Evolutionary conservation across 2,797 vertebrate species (phyloP), one percentile per base, ranked within the genome.

Genomic region (Scolopax rusticola): DNA sequence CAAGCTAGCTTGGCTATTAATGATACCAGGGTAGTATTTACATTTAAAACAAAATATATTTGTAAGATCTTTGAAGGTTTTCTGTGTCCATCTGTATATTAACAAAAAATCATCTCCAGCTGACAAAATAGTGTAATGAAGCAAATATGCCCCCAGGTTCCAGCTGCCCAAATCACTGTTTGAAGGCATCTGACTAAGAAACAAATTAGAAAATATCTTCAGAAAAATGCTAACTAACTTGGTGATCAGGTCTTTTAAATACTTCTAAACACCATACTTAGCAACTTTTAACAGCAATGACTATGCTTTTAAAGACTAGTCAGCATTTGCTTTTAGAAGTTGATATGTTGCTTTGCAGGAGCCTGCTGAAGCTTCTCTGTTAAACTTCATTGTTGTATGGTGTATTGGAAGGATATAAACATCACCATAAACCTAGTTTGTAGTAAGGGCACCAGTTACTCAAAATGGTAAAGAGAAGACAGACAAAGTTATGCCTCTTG

Each of bases 111-210:
- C 74, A 57, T 40, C 80, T 95, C 88, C 91, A 95, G 90, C 91
- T 96, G 96, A 95, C 95, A 93, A 93, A 96, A 96, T 95, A 95
- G 70, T 68, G 16, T 87, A 95, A 97, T 64, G 83, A 95, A 96
- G 88, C 80, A 93, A 94, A 95, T 93, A 95, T 93, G 70, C 70
- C 83, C 64, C 30, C 33, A 80, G 85, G 67, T 94, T 95, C 85
- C 94, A 95, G 93, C 85, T 95, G 93, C 83, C 94, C 70, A 70
- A 93, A 94, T 90, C 47, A 76, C 59, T 56, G 79, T 88, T 64
- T 87, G 67, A 94, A 86, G 28, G 40, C 64, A 69, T 87, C 50
- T 67, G 76, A 91, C 3, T 70, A 79, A 74, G 51, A 74, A 91
- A 92, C 90, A 85, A 64, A 68, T 17, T 5, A 75, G 13, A 77